Conservation (phyloP, 2,113 vertebrate genomes). For the Sclerurus mexicanus region DNA sequence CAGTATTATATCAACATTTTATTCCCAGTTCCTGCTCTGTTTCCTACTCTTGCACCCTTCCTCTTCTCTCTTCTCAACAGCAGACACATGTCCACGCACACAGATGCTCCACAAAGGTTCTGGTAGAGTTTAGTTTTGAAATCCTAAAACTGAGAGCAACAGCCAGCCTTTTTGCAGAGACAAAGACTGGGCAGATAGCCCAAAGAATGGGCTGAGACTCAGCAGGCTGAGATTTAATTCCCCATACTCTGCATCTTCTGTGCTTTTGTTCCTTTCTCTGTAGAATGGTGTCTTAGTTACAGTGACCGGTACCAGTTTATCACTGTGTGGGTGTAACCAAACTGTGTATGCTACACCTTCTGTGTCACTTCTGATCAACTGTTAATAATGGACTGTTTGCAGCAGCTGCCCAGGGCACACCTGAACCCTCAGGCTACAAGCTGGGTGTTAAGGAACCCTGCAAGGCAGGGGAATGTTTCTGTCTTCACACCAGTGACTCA, state of each 20-base stretch:
- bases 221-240: neutral
- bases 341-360: too few relatives aligned
- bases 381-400: too few relatives aligned
- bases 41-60: neutral
- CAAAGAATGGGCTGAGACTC: neutral
- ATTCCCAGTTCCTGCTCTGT: neutral
- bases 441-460: too few relatives aligned
- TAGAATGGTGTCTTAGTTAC: neutral
- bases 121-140: neutral
- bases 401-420: too few relatives aligned
- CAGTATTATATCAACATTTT: neutral
- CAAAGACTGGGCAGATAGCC: neutral
- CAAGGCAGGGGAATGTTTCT: too few relatives aligned
- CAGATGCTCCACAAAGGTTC: neutral
- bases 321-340: too few relatives aligned
- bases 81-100: neutral
- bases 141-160: neutral
- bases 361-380: too few relatives aligned
- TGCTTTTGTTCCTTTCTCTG: neutral
- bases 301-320: too few relatives aligned
- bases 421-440: too few relatives aligned
- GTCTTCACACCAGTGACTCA: too few relatives aligned
- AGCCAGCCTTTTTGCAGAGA: neutral
- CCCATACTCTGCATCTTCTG: neutral
- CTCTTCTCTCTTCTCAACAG: neutral